Evolutionary conservation across 2,113 vertebrate genomes (phyloP).

Genomic region (Hoplias malabaricus): DNA sequence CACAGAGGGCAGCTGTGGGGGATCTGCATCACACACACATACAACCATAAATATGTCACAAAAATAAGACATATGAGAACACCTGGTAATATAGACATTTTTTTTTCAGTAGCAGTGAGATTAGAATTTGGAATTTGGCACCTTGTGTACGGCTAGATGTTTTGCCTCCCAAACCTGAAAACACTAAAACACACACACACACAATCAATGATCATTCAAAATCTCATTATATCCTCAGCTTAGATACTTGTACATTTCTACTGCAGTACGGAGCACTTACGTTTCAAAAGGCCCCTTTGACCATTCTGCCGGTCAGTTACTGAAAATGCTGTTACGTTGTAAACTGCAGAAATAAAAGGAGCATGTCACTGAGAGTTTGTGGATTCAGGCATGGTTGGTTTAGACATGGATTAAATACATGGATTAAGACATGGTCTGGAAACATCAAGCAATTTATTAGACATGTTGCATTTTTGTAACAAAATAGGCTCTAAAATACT

Average conservation of each 20-base stretch:
- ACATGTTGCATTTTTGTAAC: no score
- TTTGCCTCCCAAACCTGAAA: conserved; percentile 45
- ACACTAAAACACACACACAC: conserved; percentile 28
- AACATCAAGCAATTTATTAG: no score
- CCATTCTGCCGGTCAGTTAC: conserved; percentile 49
- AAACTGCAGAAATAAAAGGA: conserved; percentile 59
- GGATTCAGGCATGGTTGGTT: no score
- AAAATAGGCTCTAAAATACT: no score
- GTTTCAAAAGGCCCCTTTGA: conserved; percentile 63
- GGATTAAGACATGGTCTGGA: no score
- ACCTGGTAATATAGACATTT: no score
- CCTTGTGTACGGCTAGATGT: conserved; percentile 30
- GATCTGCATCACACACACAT: conserved; percentile 43
- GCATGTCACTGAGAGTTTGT: no score
- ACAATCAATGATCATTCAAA: background rate
- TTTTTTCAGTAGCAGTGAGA: background rate
- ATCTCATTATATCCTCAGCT: background rate
- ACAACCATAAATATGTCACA: background rate
- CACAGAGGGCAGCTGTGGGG: conserved; percentile 49
- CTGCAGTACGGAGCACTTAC: conserved; percentile 56
- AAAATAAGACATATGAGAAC: background rate
- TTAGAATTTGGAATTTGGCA: background rate
- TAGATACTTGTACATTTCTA: background rate
- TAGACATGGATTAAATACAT: no score
- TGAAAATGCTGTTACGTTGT: conserved; percentile 63